Evolutionary conservation across 2,113 vertebrate genomes (phyloP).

Genomic region (Chloebia gouldiae): DNA sequence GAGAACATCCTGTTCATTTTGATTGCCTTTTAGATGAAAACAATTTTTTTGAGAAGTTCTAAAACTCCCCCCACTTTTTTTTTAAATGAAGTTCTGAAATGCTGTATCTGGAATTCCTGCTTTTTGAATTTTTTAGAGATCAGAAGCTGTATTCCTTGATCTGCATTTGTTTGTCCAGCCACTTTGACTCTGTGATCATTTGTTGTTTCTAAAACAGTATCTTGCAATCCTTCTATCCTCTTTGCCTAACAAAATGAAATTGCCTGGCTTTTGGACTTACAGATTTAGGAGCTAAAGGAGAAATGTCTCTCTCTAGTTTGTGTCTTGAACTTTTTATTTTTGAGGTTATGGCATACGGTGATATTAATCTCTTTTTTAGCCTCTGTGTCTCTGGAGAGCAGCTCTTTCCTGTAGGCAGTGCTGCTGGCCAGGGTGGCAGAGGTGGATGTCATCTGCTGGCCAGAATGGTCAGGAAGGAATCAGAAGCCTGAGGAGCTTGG

Average conservation of each 20-base stretch:
- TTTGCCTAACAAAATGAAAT: background rate
- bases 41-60: background rate
- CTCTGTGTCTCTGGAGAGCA: background rate
- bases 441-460: background rate
- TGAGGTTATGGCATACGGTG: fast-evolving
- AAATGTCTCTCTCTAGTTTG: background rate
- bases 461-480: background rate
- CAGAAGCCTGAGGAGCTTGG: background rate
- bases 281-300: background rate
- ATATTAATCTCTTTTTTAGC: background rate
- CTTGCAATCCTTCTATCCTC: background rate
- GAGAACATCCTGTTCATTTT: background rate
- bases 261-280: fast-evolving
- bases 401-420: background rate
- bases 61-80: fast-evolving
- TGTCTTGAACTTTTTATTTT: background rate
- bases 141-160: background rate
- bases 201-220: background rate
- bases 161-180: background rate
- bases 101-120: background rate
- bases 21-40: background rate
- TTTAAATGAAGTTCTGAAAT: background rate
- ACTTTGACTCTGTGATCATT: background rate
- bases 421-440: background rate
- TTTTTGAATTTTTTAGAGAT: background rate